Evolutionary conservation across 2,888 invertebrate genomes (phyloP).

Genomic region (Microctonus hyperodae): DNA sequence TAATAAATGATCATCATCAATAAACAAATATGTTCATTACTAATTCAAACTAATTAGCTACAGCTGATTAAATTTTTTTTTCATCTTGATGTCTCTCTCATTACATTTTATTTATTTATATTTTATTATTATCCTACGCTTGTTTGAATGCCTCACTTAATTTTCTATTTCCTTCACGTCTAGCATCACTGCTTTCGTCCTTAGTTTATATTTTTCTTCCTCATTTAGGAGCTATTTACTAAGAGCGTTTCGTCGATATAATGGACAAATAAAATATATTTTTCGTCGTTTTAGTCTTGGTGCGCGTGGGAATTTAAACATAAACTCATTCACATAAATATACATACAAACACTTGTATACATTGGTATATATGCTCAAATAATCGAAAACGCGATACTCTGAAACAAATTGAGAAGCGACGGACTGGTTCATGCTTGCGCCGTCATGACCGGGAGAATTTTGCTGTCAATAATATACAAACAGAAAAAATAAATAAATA

Average conservation of each 20-base stretch:
- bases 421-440: not conserved
- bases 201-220: too few species aligned
- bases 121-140: not conserved
- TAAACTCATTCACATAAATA: not conserved
- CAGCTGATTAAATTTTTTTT: conserved; percentile 5
- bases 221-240: not conserved
- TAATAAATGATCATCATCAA: not conserved
- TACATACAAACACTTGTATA: not conserved
- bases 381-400: not conserved
- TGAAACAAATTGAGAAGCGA: not conserved
- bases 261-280: not conserved
- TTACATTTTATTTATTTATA: conserved; percentile 19
- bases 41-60: conserved; percentile 26
- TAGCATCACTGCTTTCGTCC: not conserved
- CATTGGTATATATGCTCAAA: not conserved
- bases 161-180: not conserved
- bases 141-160: not conserved
- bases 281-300: too few species aligned
- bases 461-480: not conserved
- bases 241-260: not conserved
- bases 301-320: not conserved
- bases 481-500: not conserved
- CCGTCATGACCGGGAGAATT: not conserved
- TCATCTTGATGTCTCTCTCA: not conserved
- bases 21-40: conserved; percentile 11